Conservation (phyloP, 2,888 invertebrate genomes). For the Drosophila neutralis region DNA sequence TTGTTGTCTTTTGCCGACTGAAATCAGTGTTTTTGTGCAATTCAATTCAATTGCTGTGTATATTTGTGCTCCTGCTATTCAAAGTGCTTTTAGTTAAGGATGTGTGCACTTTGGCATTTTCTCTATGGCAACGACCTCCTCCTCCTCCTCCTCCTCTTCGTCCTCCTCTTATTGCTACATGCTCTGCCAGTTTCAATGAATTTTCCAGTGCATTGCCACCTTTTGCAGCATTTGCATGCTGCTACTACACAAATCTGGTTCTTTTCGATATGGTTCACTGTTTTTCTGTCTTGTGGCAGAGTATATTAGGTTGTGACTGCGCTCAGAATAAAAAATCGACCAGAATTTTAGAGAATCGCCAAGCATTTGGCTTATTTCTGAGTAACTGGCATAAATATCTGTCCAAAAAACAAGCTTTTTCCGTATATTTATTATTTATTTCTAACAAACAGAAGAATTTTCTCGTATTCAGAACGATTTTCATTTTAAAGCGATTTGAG, state of each 20-base stretch:
- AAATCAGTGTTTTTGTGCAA: slow-evolving; percentile 32
- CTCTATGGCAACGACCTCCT: slow-evolving; percentile 14
- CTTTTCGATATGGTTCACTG: background rate
- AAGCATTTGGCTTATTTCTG: background rate
- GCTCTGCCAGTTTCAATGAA: background rate
- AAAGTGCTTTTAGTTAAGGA: slow-evolving; percentile 8
- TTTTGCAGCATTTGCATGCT: slow-evolving; percentile 31
- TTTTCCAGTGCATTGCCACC: slow-evolving; percentile 14
- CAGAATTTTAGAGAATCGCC: background rate
- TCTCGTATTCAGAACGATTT: background rate
- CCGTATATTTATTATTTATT: background rate
- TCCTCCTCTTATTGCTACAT: too few relatives aligned
- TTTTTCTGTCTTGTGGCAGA: background rate
- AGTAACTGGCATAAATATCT: too few relatives aligned
- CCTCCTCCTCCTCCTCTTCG: too few relatives aligned
- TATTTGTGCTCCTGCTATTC: background rate
- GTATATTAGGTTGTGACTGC: background rate
- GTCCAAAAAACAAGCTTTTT: background rate
- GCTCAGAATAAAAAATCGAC: background rate
- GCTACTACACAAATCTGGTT: slow-evolving; percentile 20
- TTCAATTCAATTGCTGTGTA: slow-evolving; percentile 12
- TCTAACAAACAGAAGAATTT: background rate
- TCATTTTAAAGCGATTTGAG: background rate
- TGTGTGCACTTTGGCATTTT: slow-evolving; percentile 17
- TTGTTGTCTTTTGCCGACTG: slow-evolving; percentile 10